Evolutionary conservation across 2,888 invertebrate species (phyloP).

Genomic region (Drosophila nr. perissopoda): DNA sequence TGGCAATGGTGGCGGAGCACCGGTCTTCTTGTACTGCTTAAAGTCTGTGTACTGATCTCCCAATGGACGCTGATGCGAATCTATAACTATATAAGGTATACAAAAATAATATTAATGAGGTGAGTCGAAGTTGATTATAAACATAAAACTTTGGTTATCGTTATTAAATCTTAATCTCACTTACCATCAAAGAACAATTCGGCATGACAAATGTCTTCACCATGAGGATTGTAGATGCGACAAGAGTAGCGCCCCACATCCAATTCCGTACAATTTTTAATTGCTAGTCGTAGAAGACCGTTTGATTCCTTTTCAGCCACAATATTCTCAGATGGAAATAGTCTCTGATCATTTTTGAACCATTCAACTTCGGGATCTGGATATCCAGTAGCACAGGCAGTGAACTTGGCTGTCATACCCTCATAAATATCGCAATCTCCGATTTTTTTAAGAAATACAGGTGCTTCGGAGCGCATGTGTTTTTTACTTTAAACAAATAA

Average conservation of each 20-base stretch:
- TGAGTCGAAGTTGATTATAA: too few relatives aligned
- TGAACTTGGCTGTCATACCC: constrained; percentile 96
- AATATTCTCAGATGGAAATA: constrained; percentile 93
- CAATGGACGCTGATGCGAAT: constrained; percentile 89
- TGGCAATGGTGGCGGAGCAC: constrained; percentile 93
- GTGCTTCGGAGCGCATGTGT: constrained; percentile 91
- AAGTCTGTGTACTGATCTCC: constrained; percentile 93
- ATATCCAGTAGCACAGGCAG: constrained; percentile 94
- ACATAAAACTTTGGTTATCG: not conserved
- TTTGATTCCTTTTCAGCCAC: constrained; percentile 91
- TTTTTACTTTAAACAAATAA: constrained; percentile 87
- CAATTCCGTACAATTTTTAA: constrained; percentile 90
- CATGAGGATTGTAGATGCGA: constrained; percentile 93
- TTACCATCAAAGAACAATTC: constrained; percentile 92
- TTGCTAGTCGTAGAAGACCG: constrained; percentile 91
- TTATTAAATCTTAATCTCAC: not conserved
- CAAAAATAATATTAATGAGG: not conserved
- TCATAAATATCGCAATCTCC: constrained; percentile 94
- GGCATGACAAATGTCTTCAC: constrained; percentile 92
- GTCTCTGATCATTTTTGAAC: constrained; percentile 91
- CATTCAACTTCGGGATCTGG: constrained; percentile 95
- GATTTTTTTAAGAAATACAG: constrained; percentile 94
- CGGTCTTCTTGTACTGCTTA: constrained; percentile 92
- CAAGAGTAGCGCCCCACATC: constrained; percentile 95
- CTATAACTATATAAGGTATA: constrained; percentile 86